These are phyloP conservation scores for Plumapathes pennacea DNA, from an alignment of 92 coral and sea anemone species.

Conservation along the genomic window DNA sequence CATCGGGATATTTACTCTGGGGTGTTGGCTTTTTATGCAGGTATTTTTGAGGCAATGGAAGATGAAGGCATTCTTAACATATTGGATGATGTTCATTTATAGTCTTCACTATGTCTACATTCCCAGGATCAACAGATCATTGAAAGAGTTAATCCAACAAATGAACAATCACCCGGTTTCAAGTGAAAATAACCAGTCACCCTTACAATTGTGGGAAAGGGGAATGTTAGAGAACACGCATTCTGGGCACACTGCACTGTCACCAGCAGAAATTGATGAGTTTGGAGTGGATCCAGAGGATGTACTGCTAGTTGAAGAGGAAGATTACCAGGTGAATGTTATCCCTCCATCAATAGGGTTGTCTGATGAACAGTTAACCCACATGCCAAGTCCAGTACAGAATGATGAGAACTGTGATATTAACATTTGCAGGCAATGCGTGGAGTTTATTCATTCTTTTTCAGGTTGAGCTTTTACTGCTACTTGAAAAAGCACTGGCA, in stretches of 20 bases:
- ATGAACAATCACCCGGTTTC: conserved; percentile 33
- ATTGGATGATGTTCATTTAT: conserved; percentile 11
- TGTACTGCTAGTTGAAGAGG: conserved; percentile 15
- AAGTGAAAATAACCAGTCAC: conserved; percentile 38
- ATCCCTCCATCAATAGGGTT: conserved; percentile 8
- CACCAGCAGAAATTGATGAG: conserved; percentile 13
- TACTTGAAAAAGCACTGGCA: no score
- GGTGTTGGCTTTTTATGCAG: conserved; percentile 9
- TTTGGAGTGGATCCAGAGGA: conserved; percentile 16
- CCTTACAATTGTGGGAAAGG: conserved; percentile 35
- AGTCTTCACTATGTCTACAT: conserved; percentile 5
- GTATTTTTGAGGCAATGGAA: conserved; percentile 6
- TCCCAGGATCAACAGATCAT: conserved; percentile 12
- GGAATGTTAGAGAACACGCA: conserved; percentile 29
- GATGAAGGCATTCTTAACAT: conserved; percentile 6
- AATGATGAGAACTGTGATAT: conserved; percentile 29
- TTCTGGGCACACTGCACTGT: conserved; percentile 16
- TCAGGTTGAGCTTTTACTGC: no score
- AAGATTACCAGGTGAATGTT: conserved; percentile 24
- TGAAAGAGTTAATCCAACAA: conserved; percentile 11
- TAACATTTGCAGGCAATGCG: conserved; percentile 7
- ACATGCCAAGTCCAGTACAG: conserved; percentile 8
- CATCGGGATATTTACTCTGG: conserved; percentile 7
- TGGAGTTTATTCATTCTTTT: no score
- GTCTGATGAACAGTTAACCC: conserved; percentile 9